These are phyloP conservation scores for Rissa tridactyla DNA, from an alignment of 2,113 vertebrate genomes.

Conservation along the genomic window DNA sequence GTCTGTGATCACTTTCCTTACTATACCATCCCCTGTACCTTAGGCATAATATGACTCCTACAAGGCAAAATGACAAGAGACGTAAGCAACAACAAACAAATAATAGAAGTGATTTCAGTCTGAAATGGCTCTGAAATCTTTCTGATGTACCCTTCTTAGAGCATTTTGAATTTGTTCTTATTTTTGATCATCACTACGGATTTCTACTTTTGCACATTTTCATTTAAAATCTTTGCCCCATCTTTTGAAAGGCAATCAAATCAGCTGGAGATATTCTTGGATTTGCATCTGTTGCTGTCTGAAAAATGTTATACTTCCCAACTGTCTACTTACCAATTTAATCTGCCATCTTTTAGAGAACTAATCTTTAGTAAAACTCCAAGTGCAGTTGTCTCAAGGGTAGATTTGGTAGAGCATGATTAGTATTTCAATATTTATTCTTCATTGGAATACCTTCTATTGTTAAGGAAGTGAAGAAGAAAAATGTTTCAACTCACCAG, in stretches of 20 bases:
- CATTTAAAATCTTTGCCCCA: slow-evolving; percentile 13
- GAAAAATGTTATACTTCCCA: slow-evolving; percentile 45
- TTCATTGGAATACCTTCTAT: neutral
- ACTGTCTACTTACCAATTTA: slow-evolving; percentile 40
- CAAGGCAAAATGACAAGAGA: neutral
- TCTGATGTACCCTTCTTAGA: neutral
- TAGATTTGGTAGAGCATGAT: neutral
- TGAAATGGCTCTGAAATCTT: neutral
- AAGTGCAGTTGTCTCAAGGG: neutral
- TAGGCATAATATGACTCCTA: neutral
- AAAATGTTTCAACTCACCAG: slow-evolving; percentile 76
- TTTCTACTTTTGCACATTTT: slow-evolving; percentile 35
- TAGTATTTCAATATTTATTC: neutral
- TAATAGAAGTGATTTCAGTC: neutral
- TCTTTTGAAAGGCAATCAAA: slow-evolving; percentile 37
- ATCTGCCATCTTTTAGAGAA: slow-evolving; percentile 37
- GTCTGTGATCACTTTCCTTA: neutral
- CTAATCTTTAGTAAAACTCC: slow-evolving; percentile 6
- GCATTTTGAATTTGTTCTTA: neutral
- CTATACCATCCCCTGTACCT: neutral
- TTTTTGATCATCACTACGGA: neutral
- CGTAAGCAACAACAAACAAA: neutral
- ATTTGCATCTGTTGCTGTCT: slow-evolving; percentile 30
- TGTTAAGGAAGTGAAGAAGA: slow-evolving; percentile 32
- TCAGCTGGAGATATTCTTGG: slow-evolving; percentile 42